Conservation (phyloP, 2,797 vertebrate species). For the Danio choprae region DNA sequence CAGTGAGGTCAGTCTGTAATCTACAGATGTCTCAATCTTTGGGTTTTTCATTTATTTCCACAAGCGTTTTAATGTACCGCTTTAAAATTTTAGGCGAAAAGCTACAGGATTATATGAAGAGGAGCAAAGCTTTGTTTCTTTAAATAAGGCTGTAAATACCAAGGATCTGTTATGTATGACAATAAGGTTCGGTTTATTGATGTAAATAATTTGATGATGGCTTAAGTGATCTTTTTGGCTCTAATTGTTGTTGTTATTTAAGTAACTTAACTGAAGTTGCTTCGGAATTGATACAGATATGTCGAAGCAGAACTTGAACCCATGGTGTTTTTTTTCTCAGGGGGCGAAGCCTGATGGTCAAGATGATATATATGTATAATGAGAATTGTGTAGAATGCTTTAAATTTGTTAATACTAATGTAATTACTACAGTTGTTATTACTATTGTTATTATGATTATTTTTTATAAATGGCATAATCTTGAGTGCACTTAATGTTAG, state of each 20-base stretch:
- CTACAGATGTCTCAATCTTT: not conserved
- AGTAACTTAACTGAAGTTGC: slow-evolving; percentile 75
- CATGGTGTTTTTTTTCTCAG: slow-evolving; percentile 73
- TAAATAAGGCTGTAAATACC: slow-evolving; percentile 76
- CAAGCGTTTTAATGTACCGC: not conserved
- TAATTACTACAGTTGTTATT: slow-evolving; percentile 62
- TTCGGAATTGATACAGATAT: slow-evolving; percentile 72
- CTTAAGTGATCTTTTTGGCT: slow-evolving; percentile 59
- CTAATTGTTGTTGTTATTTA: slow-evolving; percentile 76
- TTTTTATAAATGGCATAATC: slow-evolving; percentile 79
- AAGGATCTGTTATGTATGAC: slow-evolving; percentile 67
- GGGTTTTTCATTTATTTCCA: not conserved
- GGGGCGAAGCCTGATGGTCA: slow-evolving; percentile 70
- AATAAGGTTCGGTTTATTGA: slow-evolving; percentile 72
- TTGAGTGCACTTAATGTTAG: slow-evolving; percentile 80
- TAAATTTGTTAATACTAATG: slow-evolving; percentile 73
- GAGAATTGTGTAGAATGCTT: slow-evolving; percentile 75
- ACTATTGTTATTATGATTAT: slow-evolving; percentile 76
- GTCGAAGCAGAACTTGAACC: slow-evolving; percentile 75
- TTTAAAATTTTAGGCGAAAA: slow-evolving; percentile 47
- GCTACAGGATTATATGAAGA: slow-evolving; percentile 43
- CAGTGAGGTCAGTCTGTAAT: slow-evolving; percentile 67
- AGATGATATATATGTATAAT: slow-evolving; percentile 62
- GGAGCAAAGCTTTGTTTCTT: slow-evolving; percentile 38
- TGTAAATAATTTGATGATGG: slow-evolving; percentile 70